A percentile compares a stretch with the other conserved stretches of the same genome.
Conservation (phyloP, 2,113 vertebrate species). For the Dicrurus megarhynchus region DNA sequence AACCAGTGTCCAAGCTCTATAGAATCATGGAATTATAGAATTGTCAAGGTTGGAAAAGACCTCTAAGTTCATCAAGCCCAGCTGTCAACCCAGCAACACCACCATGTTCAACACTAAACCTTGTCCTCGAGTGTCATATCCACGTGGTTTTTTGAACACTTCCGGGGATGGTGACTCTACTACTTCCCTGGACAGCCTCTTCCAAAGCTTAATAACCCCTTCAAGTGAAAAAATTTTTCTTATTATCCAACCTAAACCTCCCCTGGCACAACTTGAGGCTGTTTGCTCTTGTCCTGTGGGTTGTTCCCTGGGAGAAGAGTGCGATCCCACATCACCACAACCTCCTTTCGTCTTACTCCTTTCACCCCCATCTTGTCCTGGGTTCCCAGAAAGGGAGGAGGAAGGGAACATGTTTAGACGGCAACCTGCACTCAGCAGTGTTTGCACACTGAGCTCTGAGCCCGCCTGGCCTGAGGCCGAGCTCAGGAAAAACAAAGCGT, state of each 20-base stretch:
- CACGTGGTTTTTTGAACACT: not conserved
- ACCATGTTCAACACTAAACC: not conserved
- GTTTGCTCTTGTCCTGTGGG: not conserved
- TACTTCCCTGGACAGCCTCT: not conserved
- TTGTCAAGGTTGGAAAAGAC: not conserved
- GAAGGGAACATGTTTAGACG: not conserved
- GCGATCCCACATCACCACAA: accelerated
- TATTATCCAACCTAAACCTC: not conserved
- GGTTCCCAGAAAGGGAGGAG: not conserved
- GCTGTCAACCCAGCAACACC: not conserved
- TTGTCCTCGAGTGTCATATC: not conserved
- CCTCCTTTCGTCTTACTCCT: accelerated
- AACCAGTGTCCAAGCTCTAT: accelerated
- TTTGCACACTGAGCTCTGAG: not conserved
- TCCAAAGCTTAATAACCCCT: not conserved
- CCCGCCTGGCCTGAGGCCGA: not conserved
- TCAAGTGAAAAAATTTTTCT: not conserved
- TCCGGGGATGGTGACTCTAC: not conserved
- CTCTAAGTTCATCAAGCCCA: not conserved
- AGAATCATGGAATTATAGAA: not conserved
- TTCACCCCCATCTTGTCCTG: not conserved
- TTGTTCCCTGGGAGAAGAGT: not conserved
- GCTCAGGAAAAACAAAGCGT: not conserved
- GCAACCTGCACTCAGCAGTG: not conserved
- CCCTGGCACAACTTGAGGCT: not conserved